Conservation (phyloP, 2,797 vertebrate species). For the Onychomys leucogaster region DNA sequence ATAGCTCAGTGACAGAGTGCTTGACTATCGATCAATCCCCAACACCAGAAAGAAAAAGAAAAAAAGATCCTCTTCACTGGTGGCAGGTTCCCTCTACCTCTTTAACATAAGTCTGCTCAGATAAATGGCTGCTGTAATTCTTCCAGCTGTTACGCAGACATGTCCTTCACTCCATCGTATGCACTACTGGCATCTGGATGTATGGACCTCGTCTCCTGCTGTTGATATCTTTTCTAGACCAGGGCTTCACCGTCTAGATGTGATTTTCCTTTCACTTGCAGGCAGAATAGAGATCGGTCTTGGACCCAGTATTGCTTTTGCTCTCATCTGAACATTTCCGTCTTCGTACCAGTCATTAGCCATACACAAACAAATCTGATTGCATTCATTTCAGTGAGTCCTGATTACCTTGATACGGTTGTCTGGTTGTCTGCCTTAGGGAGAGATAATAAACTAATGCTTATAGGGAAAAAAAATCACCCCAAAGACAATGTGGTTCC, state of each 20-base stretch:
- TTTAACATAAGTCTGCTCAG: constrained; percentile 23
- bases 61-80: constrained; percentile 10
- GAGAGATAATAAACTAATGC: neutral
- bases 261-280: constrained; percentile 21
- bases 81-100: neutral
- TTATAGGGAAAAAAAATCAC: neutral
- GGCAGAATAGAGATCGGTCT: constrained; percentile 10
- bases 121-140: neutral
- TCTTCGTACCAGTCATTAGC: constrained; percentile 39
- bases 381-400: neutral
- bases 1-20: neutral
- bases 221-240: neutral
- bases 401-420: constrained; percentile 52
- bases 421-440: neutral
- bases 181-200: neutral
- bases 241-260: neutral
- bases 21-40: neutral
- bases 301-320: neutral
- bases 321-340: constrained; percentile 13
- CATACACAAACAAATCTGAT: constrained; percentile 12
- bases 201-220: neutral
- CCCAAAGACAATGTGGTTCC: neutral
- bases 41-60: neutral
- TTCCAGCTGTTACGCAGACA: neutral
- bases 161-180: neutral